phyloP scores from a whole-genome alignment of 2,888 invertebrate species.

The Caenorhabditis sp. region DNA sequence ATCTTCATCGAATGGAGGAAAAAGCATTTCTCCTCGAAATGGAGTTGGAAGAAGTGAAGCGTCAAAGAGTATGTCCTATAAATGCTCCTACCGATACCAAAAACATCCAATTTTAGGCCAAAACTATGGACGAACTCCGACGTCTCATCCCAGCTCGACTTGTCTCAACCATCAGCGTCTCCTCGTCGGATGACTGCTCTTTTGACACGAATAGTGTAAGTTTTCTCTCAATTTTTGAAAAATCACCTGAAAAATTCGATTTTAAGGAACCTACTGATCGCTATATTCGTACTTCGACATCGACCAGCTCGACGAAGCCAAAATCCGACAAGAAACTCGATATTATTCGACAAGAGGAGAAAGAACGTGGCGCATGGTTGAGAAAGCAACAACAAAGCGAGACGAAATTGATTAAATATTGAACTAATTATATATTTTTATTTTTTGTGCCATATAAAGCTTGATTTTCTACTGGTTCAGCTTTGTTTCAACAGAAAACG shows the following conservation, averaged over 20 bases:
- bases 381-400: not conserved
- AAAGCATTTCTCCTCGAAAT: constrained; percentile 36
- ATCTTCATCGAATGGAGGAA: constrained; percentile 28
- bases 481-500: too few relatives aligned
- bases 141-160: constrained; percentile 14
- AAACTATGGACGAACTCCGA: constrained; percentile 30
- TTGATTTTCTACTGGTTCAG: not conserved
- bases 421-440: not conserved
- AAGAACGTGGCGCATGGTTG: constrained; percentile 16
- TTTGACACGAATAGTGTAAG: constrained; percentile 18
- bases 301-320: not conserved
- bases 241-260: not conserved
- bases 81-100: too few relatives aligned
- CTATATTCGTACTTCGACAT: constrained; percentile 12
- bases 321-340: not conserved
- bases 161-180: constrained; percentile 24
- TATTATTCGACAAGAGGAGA: constrained; percentile 15
- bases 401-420: not conserved
- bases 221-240: not conserved
- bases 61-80: constrained; percentile 20
- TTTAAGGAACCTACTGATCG: constrained; percentile 21
- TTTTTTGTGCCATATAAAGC: not conserved
- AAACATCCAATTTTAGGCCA: constrained; percentile 10
- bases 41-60: constrained; percentile 29
- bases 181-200: constrained; percentile 27